Conservation (phyloP, 2,797 vertebrate species). For the Coregonus ussuriensis region DNA sequence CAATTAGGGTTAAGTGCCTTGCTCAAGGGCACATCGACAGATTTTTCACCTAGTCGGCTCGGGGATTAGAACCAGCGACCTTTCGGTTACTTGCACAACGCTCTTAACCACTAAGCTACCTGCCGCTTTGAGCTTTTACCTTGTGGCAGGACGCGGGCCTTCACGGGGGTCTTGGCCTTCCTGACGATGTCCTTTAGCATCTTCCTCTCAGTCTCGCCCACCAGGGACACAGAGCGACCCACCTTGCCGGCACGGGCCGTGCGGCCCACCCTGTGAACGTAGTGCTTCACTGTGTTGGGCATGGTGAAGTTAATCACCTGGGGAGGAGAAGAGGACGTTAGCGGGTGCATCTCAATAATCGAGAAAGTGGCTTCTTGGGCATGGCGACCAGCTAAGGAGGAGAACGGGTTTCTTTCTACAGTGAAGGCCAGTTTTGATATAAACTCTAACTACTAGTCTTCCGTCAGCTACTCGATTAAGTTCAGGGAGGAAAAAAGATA, state of each 20-base stretch:
- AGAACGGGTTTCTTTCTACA: too few relatives aligned
- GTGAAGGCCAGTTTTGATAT: too few relatives aligned
- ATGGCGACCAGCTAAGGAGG: neutral
- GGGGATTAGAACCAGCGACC: too few relatives aligned
- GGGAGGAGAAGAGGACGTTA: neutral
- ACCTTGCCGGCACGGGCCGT: slow-evolving; percentile 90
- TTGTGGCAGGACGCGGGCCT: slow-evolving; percentile 90
- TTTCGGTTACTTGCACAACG: too few relatives aligned
- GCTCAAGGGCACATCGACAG: too few relatives aligned
- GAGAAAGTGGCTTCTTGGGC: neutral
- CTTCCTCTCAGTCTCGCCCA: slow-evolving; percentile 91
- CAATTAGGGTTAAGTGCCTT: too few relatives aligned
- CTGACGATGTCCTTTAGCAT: slow-evolving; percentile 95
- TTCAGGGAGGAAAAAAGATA: too few relatives aligned
- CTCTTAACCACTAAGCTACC: too few relatives aligned
- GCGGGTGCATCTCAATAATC: neutral
- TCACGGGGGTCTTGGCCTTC: slow-evolving; percentile 84
- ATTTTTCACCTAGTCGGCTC: too few relatives aligned
- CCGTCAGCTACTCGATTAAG: too few relatives aligned
- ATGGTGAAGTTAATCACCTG: slow-evolving; percentile 99
- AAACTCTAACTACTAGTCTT: too few relatives aligned
- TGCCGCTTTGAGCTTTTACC: slow-evolving; percentile 66
- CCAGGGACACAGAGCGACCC: slow-evolving; percentile 92
- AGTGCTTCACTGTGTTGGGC: slow-evolving; percentile 94
- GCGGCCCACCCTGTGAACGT: slow-evolving; percentile 92